Percentiles rank a stretch among this genome's conserved stretches.
These are phyloP conservation scores for Paguma larvata DNA, from an alignment of 2,797 vertebrate genomes.

Conservation along the genomic window DNA sequence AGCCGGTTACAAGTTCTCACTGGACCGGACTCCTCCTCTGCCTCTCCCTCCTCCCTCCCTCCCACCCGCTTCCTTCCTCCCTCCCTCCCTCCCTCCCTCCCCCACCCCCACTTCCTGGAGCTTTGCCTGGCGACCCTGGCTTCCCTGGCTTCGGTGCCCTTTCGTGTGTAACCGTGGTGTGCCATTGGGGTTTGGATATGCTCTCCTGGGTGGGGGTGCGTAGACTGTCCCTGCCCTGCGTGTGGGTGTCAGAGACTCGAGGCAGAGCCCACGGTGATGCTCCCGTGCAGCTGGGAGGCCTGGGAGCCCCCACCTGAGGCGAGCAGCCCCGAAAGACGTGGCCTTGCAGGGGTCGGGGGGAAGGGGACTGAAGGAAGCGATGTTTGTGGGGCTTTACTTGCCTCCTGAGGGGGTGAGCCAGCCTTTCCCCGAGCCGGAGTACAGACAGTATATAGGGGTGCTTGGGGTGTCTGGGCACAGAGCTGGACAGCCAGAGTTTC, in stretches of 20 bases:
- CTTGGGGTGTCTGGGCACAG: background rate
- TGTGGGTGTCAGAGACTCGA: background rate
- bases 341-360: background rate
- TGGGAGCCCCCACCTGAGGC: background rate
- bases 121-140: fast-evolving
- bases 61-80: background rate
- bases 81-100: background rate
- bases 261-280: background rate
- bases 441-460: background rate
- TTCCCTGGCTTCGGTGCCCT: background rate
- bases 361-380: background rate
- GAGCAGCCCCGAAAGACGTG: background rate
- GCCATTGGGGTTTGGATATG: background rate
- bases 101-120: background rate
- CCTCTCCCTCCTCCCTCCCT: background rate
- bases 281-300: background rate
- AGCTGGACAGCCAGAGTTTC: background rate
- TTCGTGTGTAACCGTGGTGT: background rate
- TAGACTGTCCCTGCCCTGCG: background rate
- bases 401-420: background rate
- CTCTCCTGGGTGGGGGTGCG: background rate
- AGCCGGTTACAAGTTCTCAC: background rate
- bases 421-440: background rate
- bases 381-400: background rate
- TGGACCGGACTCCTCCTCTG: background rate